Percentiles rank a stretch among this genome's conserved stretches.
These are phyloP conservation scores for Cardiocondyla obscurior DNA, from an alignment of 1,140 invertebrate species.

Conservation along the genomic window DNA sequence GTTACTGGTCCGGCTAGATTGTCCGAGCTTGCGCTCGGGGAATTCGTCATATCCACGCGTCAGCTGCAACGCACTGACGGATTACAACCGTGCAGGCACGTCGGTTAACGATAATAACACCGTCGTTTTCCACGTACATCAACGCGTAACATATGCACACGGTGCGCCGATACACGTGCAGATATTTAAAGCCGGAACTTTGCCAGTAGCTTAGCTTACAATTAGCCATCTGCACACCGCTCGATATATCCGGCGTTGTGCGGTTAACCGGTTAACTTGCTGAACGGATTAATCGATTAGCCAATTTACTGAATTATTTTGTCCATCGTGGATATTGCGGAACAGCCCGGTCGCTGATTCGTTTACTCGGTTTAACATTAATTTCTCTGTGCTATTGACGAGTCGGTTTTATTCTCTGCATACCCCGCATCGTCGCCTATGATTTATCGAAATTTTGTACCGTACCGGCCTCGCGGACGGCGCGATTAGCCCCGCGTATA, in stretches of 20 bases:
- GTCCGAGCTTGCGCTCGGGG: constrained; percentile 9
- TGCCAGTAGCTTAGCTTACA: constrained; percentile 33
- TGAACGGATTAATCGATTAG: constrained; percentile 30
- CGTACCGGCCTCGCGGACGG: no score
- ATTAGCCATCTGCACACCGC: constrained; percentile 10
- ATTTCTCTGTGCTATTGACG: constrained; percentile 1
- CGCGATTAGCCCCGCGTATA: neutral
- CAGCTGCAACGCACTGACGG: constrained; percentile 54
- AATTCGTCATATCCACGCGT: constrained; percentile 56
- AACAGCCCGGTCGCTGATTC: neutral
- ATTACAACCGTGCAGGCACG: constrained; percentile 46
- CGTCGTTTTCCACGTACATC: constrained; percentile 22
- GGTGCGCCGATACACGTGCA: neutral
- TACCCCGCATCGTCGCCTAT: neutral
- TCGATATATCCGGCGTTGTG: constrained; percentile 20
- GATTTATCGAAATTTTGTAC: constrained; percentile 35
- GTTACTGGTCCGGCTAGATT: constrained; percentile 1
- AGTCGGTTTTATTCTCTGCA: constrained; percentile 21
- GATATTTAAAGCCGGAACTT: constrained; percentile 32
- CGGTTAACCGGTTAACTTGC: constrained; percentile 36
- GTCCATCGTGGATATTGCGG: neutral
- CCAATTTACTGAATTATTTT: constrained; percentile 39
- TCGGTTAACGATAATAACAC: constrained; percentile 56
- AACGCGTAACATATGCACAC: neutral
- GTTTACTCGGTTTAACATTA: neutral